Base-by-base conservation (phyloP, 2,888 invertebrate species). In the Teleogryllus oceanicus region DNA sequence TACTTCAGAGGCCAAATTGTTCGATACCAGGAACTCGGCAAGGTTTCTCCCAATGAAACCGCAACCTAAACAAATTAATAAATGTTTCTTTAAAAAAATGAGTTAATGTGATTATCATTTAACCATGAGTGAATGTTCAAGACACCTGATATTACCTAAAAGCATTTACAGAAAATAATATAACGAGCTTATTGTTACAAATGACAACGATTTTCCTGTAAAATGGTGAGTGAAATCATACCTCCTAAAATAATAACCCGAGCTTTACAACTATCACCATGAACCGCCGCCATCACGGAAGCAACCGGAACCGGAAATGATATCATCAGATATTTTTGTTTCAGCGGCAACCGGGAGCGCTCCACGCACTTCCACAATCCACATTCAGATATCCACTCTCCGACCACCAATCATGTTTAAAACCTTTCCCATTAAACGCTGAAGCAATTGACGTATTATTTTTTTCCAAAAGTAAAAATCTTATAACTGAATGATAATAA, bases 31-130 rank as follows among this genome's bases (percentile, higher is more conserved):
- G 88, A 94, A 94, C 82, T 93, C 91, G 82, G 96, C 93, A 84
- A 97, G 89, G 89, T 96, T 94, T 85, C 97, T 92, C 83, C 97
- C 97, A 86, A 97, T 94, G 88, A 97, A 97, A 85, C 97, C 97
- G 88, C 96, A 96, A 87, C 97, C 97, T 97, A 88, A 83, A 78
- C 16, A n/a, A 78, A 21, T 75, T 21, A 16, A 75, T 50, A 77
- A 76, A 50, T 50, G n/a, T 8, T 37, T 37, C 2, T 76, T n/a
- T 13, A 88, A 83, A 78, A n/a, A n/a, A 80, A 21, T 75, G 12
- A 13, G 37, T 50, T 50, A 50, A 50, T 50, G 49, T 8, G 3
- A 75, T 16, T 49, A 20, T 11, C 13, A 21, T 21, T 2, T 1
- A 49, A n/a, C 74, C 18, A 24, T 21, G 20, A 16, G 21, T 37